Evolutionary conservation across 2,888 invertebrate species (phyloP).

Genomic region (Tachina grossa): DNA sequence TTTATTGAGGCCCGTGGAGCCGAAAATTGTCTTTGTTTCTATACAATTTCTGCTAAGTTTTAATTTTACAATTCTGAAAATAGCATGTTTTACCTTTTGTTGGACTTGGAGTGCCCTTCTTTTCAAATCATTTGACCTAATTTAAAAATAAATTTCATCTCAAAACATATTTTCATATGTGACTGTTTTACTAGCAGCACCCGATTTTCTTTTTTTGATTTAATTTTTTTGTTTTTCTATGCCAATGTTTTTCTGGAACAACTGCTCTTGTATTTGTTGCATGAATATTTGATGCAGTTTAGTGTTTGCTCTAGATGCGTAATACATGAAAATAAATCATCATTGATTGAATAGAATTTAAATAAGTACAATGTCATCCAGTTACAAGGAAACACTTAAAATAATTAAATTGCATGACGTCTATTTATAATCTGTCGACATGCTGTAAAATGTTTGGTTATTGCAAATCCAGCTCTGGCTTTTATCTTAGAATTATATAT

Average conservation of each 20-base stretch:
- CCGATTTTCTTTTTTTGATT: background rate
- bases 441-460: background rate
- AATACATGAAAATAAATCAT: slow-evolving; percentile 17
- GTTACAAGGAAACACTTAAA: slow-evolving; percentile 42
- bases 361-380: slow-evolving; percentile 59
- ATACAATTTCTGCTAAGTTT: too few relatives aligned
- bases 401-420: slow-evolving; percentile 49
- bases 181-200: background rate
- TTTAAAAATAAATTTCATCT: too few relatives aligned
- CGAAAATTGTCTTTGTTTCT: too few relatives aligned
- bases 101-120: too few relatives aligned
- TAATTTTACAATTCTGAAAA: too few relatives aligned
- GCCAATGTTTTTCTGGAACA: background rate
- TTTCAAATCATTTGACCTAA: too few relatives aligned
- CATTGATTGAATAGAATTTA: slow-evolving; percentile 46
- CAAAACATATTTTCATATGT: background rate
- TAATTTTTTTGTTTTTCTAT: background rate
- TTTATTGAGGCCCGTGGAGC: too few relatives aligned
- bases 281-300: slow-evolving; percentile 46
- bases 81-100: too few relatives aligned
- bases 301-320: background rate
- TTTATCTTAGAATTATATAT: background rate
- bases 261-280: slow-evolving; percentile 19
- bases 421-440: background rate
- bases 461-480: background rate